These are phyloP conservation scores for Dasypus novemcinctus DNA, from an alignment of 2,113 vertebrate species.

Conservation along the genomic window DNA sequence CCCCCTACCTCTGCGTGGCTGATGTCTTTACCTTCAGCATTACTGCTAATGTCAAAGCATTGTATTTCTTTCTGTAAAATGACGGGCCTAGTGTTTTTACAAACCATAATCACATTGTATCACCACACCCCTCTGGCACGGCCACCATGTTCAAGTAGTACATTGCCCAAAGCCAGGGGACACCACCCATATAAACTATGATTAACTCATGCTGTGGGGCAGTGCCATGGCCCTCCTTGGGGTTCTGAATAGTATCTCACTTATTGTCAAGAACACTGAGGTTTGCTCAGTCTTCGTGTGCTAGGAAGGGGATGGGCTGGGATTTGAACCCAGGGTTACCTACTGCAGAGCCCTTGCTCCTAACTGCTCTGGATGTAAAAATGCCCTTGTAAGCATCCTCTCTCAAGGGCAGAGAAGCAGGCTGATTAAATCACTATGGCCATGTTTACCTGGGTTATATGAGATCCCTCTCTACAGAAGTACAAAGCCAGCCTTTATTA, in stretches of 20 bases:
- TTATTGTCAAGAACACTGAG: background rate
- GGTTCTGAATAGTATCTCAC: background rate
- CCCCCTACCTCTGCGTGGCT: too few relatives aligned
- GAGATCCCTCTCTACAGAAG: background rate
- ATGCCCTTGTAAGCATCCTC: background rate
- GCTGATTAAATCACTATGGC: background rate
- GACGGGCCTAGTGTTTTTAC: background rate
- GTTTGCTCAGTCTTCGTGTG: background rate
- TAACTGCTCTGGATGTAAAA: background rate
- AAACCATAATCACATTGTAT: background rate
- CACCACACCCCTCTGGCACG: background rate
- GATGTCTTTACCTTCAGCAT: too few relatives aligned
- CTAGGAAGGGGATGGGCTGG: background rate
- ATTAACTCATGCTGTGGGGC: too few relatives aligned
- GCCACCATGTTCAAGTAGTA: background rate
- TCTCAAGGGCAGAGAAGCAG: background rate
- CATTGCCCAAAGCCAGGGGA: too few relatives aligned
- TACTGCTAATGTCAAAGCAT: too few relatives aligned
- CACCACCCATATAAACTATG: background rate
- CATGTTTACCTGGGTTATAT: background rate
- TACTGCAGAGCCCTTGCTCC: background rate
- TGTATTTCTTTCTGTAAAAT: too few relatives aligned
- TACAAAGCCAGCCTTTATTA: slow-evolving; percentile 16
- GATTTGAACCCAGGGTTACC: background rate
- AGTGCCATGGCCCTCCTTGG: background rate